These are phyloP conservation scores for Ceratosolen solmsi DNA, from an alignment of 1,140 invertebrate genomes.

Conservation along the genomic window DNA sequence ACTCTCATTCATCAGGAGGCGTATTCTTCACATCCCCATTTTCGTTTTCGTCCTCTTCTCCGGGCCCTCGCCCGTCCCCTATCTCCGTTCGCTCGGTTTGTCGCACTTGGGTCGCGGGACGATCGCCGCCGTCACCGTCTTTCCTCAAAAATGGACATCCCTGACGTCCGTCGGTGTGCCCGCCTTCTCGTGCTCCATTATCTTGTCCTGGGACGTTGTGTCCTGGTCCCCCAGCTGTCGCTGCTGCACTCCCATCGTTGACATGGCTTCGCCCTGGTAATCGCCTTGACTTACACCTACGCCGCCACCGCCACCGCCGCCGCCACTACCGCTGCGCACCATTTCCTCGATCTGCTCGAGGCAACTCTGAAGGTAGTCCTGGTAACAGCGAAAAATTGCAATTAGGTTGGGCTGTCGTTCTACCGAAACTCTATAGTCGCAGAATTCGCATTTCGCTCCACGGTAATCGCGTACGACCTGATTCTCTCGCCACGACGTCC, in stretches of 20 bases:
- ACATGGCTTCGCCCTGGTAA: constrained; percentile 41
- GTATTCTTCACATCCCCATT: constrained; percentile 14
- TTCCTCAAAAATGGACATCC: constrained; percentile 75
- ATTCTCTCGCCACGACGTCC: too few species aligned
- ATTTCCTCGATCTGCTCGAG: constrained; percentile 83
- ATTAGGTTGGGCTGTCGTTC: background rate
- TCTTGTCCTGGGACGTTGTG: constrained; percentile 74
- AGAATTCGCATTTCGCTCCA: background rate
- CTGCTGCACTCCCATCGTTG: constrained; percentile 53
- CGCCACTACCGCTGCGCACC: constrained; percentile 74
- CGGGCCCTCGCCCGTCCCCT: background rate
- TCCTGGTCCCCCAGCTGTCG: constrained; percentile 68
- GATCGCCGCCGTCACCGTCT: constrained; percentile 8
- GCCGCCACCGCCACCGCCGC: constrained; percentile 55
- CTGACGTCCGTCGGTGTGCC: constrained; percentile 87
- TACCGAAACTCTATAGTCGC: too few species aligned
- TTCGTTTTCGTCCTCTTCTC: background rate
- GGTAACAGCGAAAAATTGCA: constrained; percentile 56
- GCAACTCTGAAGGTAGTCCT: constrained; percentile 84
- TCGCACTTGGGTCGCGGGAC: background rate
- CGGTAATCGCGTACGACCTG: background rate
- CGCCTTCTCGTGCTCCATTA: constrained; percentile 79
- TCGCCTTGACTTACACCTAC: constrained; percentile 45
- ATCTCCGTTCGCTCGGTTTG: background rate
- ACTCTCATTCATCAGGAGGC: constrained; percentile 43